These are phyloP conservation scores for Oryzias melastigma DNA, from an alignment of 2,113 vertebrate species.

Conservation along the genomic window DNA sequence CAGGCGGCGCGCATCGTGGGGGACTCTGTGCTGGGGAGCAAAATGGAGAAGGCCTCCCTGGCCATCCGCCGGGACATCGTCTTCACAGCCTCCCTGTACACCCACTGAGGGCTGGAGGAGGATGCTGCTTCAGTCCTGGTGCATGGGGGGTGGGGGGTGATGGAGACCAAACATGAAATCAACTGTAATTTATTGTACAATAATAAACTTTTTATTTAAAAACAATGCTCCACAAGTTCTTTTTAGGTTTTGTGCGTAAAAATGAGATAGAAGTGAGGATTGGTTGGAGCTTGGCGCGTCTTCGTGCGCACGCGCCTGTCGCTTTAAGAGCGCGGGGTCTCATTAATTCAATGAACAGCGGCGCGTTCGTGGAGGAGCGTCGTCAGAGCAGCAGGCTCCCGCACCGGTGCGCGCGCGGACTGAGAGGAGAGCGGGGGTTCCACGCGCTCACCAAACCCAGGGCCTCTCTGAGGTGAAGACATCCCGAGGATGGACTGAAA, in stretches of 20 bases:
- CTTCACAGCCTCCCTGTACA: constrained; percentile 91
- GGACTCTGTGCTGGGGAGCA: constrained; percentile 87
- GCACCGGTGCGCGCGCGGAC: constrained; percentile 1
- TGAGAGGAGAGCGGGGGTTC: neutral
- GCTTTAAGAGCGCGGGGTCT: constrained; percentile 77
- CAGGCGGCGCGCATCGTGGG: constrained; percentile 88
- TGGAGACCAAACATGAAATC: constrained; percentile 5
- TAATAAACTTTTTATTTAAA: constrained; percentile 54
- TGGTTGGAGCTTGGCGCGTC: no score
- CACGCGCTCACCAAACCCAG: neutral
- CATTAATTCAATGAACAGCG: constrained; percentile 74
- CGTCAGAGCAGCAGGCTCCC: constrained; percentile 39
- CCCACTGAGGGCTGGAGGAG: constrained; percentile 76
- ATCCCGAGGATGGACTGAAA: constrained; percentile 54
- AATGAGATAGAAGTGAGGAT: neutral
- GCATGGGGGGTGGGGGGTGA: neutral
- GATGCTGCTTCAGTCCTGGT: no score
- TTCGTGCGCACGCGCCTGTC: constrained; percentile 46
- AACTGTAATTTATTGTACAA: constrained; percentile 71
- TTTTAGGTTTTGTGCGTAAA: neutral
- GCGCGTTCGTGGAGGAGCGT: constrained; percentile 65
- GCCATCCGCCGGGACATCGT: constrained; percentile 90
- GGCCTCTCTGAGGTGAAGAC: constrained; percentile 39
- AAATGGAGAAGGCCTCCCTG: constrained; percentile 89
- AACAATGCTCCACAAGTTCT: neutral